phyloP scores from a whole-genome alignment of 2,888 invertebrate species.

The Epinotia bilunana region DNA sequence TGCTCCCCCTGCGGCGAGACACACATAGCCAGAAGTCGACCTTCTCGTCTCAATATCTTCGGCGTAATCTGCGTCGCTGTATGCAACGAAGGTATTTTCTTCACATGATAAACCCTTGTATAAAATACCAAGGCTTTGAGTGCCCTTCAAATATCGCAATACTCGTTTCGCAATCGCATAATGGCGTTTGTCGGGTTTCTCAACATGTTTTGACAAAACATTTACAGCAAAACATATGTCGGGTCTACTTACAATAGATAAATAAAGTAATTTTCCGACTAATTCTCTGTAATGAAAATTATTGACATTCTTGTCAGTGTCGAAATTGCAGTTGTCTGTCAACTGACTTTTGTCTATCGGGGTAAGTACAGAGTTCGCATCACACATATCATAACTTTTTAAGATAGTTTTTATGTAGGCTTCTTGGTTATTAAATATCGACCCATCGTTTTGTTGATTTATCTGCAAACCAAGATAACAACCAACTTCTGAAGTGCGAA shows the following conservation, averaged over 20 bases:
- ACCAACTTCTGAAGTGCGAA: background rate
- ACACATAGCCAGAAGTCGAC: background rate
- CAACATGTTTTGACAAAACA: too few relatives aligned
- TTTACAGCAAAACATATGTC: too few relatives aligned
- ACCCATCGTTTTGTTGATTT: background rate
- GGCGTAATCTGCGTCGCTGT: background rate
- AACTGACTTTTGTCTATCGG: background rate
- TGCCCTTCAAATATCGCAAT: too few relatives aligned
- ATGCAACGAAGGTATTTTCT: too few relatives aligned
- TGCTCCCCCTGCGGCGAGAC: constrained; percentile 1
- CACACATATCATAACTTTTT: background rate
- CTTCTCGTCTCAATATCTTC: background rate
- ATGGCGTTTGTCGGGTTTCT: too few relatives aligned
- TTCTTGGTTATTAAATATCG: background rate
- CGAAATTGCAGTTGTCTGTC: background rate
- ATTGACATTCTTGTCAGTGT: background rate
- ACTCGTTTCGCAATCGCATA: too few relatives aligned
- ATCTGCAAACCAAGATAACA: background rate
- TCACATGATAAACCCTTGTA: too few relatives aligned
- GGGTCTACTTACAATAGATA: too few relatives aligned
- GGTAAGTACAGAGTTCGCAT: background rate
- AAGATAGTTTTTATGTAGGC: background rate
- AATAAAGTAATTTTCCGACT: too few relatives aligned
- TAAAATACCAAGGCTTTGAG: too few relatives aligned
- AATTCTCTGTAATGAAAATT: too few relatives aligned